Percentiles rank a stretch among this genome's conserved stretches.
phyloP scores from a whole-genome alignment of 2,888 invertebrate species.

The Iselma pallidipennis region DNA sequence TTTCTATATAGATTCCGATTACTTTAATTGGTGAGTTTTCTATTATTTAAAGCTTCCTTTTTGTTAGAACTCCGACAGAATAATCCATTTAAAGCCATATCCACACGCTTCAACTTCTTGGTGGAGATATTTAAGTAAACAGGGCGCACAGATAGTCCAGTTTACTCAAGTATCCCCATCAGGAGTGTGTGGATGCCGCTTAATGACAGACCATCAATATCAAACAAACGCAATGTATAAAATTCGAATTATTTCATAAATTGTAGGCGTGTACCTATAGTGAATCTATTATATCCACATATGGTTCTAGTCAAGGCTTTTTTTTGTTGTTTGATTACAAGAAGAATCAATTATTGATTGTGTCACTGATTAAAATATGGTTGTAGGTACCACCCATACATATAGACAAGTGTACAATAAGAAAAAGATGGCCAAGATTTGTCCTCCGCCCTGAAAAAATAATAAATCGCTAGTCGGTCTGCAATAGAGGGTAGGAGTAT shows the following conservation, averaged over 20 bases:
- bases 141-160: too few relatives aligned
- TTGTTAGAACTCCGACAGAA: background rate
- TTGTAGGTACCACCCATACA: too few relatives aligned
- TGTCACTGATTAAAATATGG: background rate
- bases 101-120: too few relatives aligned
- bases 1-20: slow-evolving; percentile 2
- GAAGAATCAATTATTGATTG: background rate
- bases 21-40: slow-evolving; percentile 1
- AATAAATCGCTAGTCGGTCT: slow-evolving; percentile 21
- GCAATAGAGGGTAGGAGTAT: slow-evolving; percentile 4
- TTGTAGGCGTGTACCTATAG: slow-evolving; percentile 13
- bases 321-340: background rate
- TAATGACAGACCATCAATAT: slow-evolving; percentile 17
- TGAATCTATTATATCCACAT: background rate
- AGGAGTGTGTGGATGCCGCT: too few relatives aligned
- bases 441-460: slow-evolving; percentile 15
- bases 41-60: background rate
- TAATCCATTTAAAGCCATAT: background rate
- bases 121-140: too few relatives aligned
- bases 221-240: slow-evolving; percentile 17
- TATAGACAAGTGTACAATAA: too few relatives aligned
- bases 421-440: background rate
- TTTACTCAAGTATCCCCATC: too few relatives aligned
- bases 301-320: background rate
- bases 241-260: slow-evolving; percentile 18